A percentile compares a stretch with the other conserved stretches of the same genome.
Evolutionary conservation across 2,797 vertebrate genomes (phyloP).

Genomic region (Gobio occitaniae): DNA sequence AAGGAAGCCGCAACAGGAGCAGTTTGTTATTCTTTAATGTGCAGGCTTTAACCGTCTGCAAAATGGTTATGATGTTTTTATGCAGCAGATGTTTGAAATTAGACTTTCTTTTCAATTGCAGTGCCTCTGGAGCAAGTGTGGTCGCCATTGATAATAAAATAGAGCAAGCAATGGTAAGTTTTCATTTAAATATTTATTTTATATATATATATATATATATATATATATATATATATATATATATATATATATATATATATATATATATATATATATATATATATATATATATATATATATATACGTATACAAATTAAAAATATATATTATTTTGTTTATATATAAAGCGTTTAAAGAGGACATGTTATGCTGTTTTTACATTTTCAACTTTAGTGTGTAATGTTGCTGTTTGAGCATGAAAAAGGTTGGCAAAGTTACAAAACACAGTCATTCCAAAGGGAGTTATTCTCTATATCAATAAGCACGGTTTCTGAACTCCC

Average conservation of each 20-base stretch:
- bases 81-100: neutral
- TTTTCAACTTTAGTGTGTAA: neutral
- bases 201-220: neutral
- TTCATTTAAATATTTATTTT: neutral
- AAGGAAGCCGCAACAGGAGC: neutral
- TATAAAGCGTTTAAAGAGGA: neutral
- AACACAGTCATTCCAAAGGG: no score
- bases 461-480: no score
- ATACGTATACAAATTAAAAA: neutral
- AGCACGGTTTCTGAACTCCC: no score
- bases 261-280: no score
- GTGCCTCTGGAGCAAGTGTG: conserved; percentile 95
- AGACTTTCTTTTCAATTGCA: conserved; percentile 68
- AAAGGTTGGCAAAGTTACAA: no score
- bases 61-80: neutral
- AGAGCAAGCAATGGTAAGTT: conserved; percentile 99
- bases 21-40: neutral
- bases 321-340: neutral
- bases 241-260: neutral
- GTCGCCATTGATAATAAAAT: conserved; percentile 99
- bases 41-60: neutral
- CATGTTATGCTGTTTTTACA: no score
- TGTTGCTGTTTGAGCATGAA: no score
- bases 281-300: neutral
- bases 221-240: no score